Conservation (phyloP, 2,797 vertebrate species). For the Epinephelus coioides region DNA sequence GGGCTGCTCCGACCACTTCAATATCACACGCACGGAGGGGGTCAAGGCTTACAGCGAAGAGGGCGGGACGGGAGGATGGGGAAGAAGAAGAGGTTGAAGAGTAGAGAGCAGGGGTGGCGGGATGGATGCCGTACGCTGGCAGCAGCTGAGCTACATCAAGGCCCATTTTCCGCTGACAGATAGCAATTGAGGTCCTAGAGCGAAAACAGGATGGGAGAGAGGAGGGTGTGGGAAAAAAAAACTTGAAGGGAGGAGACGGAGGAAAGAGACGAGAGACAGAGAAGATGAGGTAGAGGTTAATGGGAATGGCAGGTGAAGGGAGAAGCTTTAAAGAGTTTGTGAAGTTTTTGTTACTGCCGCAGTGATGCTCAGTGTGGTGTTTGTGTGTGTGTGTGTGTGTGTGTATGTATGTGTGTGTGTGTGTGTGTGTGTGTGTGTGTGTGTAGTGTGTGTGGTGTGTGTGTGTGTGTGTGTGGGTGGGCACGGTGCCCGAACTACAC, state of each 20-base stretch:
- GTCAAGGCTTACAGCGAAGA: slow-evolving; percentile 40
- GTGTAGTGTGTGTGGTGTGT: slow-evolving; percentile 18
- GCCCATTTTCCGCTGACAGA: slow-evolving; percentile 64
- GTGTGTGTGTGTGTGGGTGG: slow-evolving; percentile 27
- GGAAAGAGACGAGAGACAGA: slow-evolving; percentile 52
- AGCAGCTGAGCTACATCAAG: slow-evolving; percentile 54
- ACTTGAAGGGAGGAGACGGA: slow-evolving; percentile 16
- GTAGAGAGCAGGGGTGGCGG: neutral
- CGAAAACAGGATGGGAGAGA: slow-evolving; percentile 51
- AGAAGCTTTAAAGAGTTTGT: slow-evolving; percentile 70
- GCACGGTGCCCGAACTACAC: slow-evolving; percentile 64
- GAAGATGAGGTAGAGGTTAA: slow-evolving; percentile 71
- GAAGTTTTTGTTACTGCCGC: slow-evolving; percentile 66
- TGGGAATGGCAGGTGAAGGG: slow-evolving; percentile 68
- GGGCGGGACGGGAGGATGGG: slow-evolving; percentile 9
- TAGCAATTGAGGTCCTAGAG: slow-evolving; percentile 63
- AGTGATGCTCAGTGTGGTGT: slow-evolving; percentile 32
- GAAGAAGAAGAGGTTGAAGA: slow-evolving; percentile 30
- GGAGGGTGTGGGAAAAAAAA: neutral
- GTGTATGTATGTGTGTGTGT: slow-evolving; percentile 30
- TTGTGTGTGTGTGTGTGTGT: slow-evolving; percentile 23
- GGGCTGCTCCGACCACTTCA: slow-evolving; percentile 38
- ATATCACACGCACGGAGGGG: slow-evolving; percentile 60
- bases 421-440: slow-evolving; percentile 16
- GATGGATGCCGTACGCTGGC: slow-evolving; percentile 13